phyloP scores from a whole-genome alignment of 2,113 vertebrate species.

The Eclectus roratus region DNA sequence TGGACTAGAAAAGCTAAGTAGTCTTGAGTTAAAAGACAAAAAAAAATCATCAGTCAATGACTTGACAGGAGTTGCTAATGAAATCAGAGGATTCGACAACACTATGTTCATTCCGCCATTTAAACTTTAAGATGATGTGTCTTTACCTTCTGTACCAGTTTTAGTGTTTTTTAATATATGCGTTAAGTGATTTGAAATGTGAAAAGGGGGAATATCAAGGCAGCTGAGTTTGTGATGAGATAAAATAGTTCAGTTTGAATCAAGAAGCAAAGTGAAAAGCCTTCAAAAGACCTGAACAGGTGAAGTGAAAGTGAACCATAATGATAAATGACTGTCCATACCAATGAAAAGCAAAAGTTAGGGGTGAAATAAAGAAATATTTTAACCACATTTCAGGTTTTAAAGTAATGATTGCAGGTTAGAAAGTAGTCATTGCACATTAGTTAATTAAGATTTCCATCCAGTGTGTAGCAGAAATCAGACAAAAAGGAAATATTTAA shows the following conservation, averaged over 20 bases:
- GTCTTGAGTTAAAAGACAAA: neutral
- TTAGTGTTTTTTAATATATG: neutral
- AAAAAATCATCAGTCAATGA: neutral
- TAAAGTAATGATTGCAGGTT: neutral
- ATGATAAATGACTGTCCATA: neutral
- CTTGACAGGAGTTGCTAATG: neutral
- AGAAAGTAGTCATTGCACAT: neutral
- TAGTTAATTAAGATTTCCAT: neutral
- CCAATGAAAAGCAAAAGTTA: neutral
- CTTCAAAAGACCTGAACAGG: neutral
- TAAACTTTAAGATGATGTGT: neutral
- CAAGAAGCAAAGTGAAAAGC: neutral
- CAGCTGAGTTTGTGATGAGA: neutral
- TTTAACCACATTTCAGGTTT: neutral
- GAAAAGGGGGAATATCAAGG: neutral
- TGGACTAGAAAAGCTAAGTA: neutral
- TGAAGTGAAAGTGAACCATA: neutral
- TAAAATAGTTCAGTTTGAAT: neutral
- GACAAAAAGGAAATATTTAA: neutral
- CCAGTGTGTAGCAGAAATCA: neutral
- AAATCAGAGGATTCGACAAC: neutral
- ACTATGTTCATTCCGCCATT: neutral
- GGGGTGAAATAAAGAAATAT: neutral
- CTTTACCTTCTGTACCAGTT: neutral
- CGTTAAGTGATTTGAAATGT: neutral